Percentiles rank a stretch among this genome's conserved stretches.
Conservation (phyloP, 2,888 invertebrate genomes). For the Harpalus rufipes region DNA sequence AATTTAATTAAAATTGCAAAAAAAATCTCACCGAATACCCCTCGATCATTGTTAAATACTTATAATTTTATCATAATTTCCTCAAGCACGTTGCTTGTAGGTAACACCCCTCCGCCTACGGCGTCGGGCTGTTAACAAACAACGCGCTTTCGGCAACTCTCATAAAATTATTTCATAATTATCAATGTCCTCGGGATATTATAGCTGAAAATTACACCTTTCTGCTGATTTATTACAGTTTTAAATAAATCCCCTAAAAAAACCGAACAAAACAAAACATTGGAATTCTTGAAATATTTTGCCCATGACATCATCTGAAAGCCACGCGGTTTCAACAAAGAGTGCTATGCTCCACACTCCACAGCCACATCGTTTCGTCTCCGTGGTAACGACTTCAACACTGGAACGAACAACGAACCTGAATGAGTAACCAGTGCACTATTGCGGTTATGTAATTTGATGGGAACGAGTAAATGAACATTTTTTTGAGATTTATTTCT, state of each 20-base stretch:
- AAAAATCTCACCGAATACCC: too few relatives aligned
- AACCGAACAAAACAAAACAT: neutral
- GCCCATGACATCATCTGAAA: neutral
- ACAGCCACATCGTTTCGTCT: neutral
- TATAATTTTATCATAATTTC: too few relatives aligned
- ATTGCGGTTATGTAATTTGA: conserved; percentile 27
- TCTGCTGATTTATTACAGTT: neutral
- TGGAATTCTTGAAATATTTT: neutral
- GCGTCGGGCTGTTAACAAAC: too few relatives aligned
- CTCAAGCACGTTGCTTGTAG: too few relatives aligned
- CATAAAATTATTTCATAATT: too few relatives aligned
- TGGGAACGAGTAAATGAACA: conserved; percentile 9
- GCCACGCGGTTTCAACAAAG: conserved; percentile 7
- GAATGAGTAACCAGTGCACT: conserved; percentile 23
- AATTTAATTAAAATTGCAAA: too few relatives aligned
- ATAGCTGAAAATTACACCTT: too few relatives aligned
- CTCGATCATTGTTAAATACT: too few relatives aligned
- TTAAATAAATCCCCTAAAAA: neutral
- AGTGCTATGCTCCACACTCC: conserved; percentile 8
- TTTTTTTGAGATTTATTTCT: neutral
- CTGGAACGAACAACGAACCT: conserved; percentile 47
- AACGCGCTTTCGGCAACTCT: too few relatives aligned
- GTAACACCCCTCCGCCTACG: too few relatives aligned
- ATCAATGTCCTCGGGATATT: too few relatives aligned
- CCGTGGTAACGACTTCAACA: conserved; percentile 18